These are phyloP conservation scores for Proisotoma minuta DNA, from an alignment of 2,888 invertebrate species.

Conservation along the genomic window DNA sequence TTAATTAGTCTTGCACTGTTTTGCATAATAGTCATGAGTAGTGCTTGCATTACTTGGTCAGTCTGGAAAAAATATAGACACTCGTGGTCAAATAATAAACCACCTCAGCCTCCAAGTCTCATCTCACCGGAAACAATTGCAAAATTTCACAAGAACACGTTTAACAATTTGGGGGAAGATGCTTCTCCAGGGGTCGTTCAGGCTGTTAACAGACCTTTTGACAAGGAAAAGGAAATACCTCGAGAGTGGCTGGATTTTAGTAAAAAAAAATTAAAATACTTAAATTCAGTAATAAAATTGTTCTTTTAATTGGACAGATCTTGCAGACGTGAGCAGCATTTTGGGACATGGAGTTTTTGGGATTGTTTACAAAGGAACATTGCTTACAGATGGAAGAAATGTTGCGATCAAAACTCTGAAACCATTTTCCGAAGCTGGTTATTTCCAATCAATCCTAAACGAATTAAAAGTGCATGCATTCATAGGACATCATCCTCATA, in stretches of 20 bases:
- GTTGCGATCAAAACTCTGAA: background rate
- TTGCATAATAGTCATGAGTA: background rate
- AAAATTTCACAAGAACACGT: background rate
- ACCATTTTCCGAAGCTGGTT: background rate
- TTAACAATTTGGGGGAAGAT: background rate
- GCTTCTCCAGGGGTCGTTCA: background rate
- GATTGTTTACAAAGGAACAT: background rate
- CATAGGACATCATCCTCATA: background rate
- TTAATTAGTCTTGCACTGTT: background rate
- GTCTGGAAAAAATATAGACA: background rate
- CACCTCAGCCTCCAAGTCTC: background rate
- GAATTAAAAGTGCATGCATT: background rate
- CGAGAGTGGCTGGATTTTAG: background rate
- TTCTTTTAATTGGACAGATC: background rate
- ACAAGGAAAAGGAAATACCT: background rate
- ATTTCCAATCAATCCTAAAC: background rate
- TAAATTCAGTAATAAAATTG: too few relatives aligned
- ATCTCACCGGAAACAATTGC: background rate
- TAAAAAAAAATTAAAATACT: too few relatives aligned
- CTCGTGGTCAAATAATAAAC: background rate
- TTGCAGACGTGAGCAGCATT: background rate
- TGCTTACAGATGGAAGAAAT: background rate
- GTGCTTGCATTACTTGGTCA: background rate
- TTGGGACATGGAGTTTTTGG: background rate
- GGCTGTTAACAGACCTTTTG: background rate